A percentile compares a stretch with the other conserved stretches of the same genome.
Conservation (phyloP, 2,113 vertebrate species). For the Euleptes europaea region DNA sequence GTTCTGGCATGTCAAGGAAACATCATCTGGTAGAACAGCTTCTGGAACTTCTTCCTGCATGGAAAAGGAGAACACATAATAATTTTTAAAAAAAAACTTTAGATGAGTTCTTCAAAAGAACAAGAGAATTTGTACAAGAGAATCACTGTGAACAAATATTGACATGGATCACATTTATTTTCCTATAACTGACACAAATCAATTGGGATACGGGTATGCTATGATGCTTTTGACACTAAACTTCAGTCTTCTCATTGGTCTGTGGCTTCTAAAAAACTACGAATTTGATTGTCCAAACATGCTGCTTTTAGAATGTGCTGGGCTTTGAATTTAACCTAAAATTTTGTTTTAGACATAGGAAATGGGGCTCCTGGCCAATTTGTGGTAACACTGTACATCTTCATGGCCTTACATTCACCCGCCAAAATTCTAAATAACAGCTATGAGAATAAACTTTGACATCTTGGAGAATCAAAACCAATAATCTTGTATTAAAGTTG, state of each 20-base stretch:
- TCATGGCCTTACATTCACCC: neutral
- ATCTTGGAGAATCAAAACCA: neutral
- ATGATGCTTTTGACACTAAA: neutral
- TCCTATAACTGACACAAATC: neutral
- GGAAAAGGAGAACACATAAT: too few relatives aligned
- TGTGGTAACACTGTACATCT: neutral
- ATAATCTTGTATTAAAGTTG: neutral
- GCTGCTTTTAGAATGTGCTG: neutral
- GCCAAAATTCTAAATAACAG: neutral
- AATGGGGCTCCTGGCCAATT: neutral
- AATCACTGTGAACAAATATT: neutral
- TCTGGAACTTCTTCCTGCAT: too few relatives aligned
- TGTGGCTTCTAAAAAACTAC: neutral
- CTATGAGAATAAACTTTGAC: neutral
- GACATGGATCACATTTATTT: neutral
- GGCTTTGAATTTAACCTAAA: neutral
- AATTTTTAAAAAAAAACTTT: neutral
- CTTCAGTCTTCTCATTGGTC: neutral
- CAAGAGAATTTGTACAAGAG: neutral
- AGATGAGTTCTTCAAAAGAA: neutral
- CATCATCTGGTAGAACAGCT: too few relatives aligned
- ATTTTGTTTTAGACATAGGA: neutral
- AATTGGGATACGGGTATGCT: neutral
- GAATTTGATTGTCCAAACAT: neutral
- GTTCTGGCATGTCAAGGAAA: too few relatives aligned